phyloP scores from a whole-genome alignment of 2,797 vertebrate genomes.

The Mastacembelus armatus region DNA sequence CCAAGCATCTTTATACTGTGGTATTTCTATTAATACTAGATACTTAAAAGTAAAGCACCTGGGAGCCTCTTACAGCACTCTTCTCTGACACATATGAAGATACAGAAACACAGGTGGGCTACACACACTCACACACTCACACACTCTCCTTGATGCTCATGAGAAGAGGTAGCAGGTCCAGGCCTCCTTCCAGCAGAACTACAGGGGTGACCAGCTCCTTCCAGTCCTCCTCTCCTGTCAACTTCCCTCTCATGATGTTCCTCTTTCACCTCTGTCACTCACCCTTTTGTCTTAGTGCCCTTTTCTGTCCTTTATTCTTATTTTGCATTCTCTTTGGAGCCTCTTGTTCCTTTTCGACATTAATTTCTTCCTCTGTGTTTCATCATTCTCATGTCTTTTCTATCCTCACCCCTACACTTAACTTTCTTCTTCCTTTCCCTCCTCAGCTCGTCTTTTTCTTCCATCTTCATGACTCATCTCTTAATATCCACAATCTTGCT shows the following conservation, averaged over 20 bases:
- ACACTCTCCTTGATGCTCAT: constrained; percentile 60
- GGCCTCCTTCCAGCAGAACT: constrained; percentile 59
- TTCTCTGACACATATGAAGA: constrained; percentile 10
- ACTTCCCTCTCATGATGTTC: not conserved
- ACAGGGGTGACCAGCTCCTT: constrained; percentile 38
- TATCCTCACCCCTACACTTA: not conserved
- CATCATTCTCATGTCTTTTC: not conserved
- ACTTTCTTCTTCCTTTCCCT: not conserved
- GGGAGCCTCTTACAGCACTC: too few relatives aligned
- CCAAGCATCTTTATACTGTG: too few relatives aligned
- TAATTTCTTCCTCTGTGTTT: not conserved
- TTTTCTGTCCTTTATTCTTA: not conserved
- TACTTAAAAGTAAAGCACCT: too few relatives aligned
- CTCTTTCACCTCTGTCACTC: constrained; percentile 2
- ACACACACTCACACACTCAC: constrained; percentile 1
- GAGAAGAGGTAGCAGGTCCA: constrained; percentile 59
- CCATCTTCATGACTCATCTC: not conserved
- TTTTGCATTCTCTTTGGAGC: constrained; percentile 7
- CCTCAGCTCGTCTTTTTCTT: not conserved
- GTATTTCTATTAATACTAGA: too few relatives aligned
- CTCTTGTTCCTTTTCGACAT: not conserved
- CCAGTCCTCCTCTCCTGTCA: constrained; percentile 2
- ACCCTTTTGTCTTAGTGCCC: not conserved
- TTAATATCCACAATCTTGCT: not conserved
- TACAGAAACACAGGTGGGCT: constrained; percentile 6